Percentiles rank a stretch among this genome's conserved stretches.
Conservation (phyloP, 2,888 invertebrate species). For the Drosophila infuscata region DNA sequence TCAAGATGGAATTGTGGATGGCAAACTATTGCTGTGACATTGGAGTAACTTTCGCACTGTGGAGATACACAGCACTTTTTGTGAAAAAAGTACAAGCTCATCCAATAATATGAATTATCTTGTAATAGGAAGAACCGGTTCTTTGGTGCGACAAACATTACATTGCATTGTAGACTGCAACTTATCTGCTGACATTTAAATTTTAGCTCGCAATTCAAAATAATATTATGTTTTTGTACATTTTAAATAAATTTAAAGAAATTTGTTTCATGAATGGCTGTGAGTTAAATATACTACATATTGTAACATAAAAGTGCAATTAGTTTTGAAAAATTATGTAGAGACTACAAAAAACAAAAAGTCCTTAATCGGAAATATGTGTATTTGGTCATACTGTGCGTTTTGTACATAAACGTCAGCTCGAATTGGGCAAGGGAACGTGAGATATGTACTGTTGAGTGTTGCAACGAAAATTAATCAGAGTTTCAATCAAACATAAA, state of each 20-base stretch:
- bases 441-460: conserved; percentile 23
- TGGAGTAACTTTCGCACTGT: conserved; percentile 53
- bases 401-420: conserved; percentile 32
- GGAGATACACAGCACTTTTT: not conserved
- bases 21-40: conserved; percentile 58
- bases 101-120: not conserved
- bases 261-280: not conserved
- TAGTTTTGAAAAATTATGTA: no score
- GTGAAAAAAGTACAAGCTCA: not conserved
- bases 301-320: not conserved
- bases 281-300: not conserved
- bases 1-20: conserved; percentile 40
- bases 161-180: not conserved
- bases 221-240: not conserved
- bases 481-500: conserved; percentile 77
- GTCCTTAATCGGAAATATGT: not conserved
- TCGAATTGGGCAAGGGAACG: conserved; percentile 60
- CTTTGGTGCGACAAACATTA: not conserved
- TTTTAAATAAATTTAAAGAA: not conserved
- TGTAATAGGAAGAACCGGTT: not conserved
- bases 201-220: not conserved
- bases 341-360: not conserved
- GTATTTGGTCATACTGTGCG: conserved; percentile 14
- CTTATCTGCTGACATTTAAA: not conserved
- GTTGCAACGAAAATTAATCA: conserved; percentile 71